Conservation (phyloP, 92 coral and sea anemone species). For the Phenganax stokvisi region DNA sequence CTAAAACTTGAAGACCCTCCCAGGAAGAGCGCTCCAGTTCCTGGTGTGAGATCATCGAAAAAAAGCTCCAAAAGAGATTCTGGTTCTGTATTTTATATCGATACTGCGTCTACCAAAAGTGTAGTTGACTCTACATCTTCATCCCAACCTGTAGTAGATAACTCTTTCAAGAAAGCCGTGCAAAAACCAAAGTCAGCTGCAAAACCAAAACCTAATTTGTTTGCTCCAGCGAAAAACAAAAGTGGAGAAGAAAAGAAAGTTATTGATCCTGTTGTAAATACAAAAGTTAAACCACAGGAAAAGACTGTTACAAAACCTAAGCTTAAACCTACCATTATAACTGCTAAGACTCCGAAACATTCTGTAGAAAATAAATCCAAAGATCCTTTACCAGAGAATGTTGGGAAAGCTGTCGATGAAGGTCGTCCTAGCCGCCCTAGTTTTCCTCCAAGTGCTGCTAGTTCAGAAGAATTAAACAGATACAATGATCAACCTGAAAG, state of each 20-base stretch:
- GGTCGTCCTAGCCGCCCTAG: slow-evolving; percentile 27
- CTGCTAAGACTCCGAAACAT: slow-evolving; percentile 43
- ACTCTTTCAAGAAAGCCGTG: slow-evolving; percentile 1
- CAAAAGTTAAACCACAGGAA: slow-evolving; percentile 12
- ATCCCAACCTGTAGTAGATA: neutral
- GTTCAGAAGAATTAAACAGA: neutral
- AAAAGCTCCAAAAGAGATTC: slow-evolving; percentile 6
- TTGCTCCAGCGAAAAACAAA: slow-evolving; percentile 13
- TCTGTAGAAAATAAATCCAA: neutral
- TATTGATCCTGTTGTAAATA: slow-evolving; percentile 2
- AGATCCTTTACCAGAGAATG: slow-evolving; percentile 8
- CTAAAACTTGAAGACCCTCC: neutral
- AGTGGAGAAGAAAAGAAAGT: slow-evolving; percentile 11
- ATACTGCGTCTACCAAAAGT: neutral
- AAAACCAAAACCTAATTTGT: slow-evolving; percentile 39
- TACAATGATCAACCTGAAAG: slow-evolving; percentile 25
- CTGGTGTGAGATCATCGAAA: neutral
- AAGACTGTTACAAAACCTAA: slow-evolving; percentile 38
- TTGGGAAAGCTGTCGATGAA: slow-evolving; percentile 1
- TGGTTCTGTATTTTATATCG: slow-evolving; percentile 27
- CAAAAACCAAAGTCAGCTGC: slow-evolving; percentile 45
- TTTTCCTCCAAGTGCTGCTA: slow-evolving; percentile 8
- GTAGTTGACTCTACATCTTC: neutral
- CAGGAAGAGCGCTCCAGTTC: neutral
- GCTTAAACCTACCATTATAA: slow-evolving; percentile 47